phyloP scores from a whole-genome alignment of 1,140 invertebrate genomes.

The Musca vetustissima region DNA sequence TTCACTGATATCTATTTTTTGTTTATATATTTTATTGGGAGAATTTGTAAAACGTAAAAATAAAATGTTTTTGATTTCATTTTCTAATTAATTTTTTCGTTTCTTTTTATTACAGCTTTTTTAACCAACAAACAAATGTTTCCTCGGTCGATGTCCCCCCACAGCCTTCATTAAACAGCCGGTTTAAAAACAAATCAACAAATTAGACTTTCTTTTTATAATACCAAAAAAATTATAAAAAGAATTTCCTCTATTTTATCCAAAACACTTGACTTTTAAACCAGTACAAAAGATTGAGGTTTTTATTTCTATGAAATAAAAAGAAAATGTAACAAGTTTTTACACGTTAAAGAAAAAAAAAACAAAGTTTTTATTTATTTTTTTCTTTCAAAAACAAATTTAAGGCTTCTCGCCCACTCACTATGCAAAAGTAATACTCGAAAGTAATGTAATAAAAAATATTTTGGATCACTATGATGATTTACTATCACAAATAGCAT shows the following conservation, averaged over 20 bases:
- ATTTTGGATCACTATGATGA: no score
- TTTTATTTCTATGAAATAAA: slow-evolving; percentile 32
- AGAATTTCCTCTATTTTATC: neutral
- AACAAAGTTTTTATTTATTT: neutral
- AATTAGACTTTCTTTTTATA: slow-evolving; percentile 5
- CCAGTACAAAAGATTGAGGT: slow-evolving; percentile 25
- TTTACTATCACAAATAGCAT: no score
- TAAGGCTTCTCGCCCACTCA: no score
- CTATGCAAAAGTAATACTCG: no score
- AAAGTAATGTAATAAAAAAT: no score
- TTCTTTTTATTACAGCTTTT: slow-evolving; percentile 9
- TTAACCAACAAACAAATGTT: neutral
- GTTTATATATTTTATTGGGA: neutral
- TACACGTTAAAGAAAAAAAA: slow-evolving; percentile 26
- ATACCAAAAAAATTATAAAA: neutral
- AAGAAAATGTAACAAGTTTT: slow-evolving; percentile 27
- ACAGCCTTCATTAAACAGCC: slow-evolving; percentile 24
- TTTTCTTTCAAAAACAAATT: no score
- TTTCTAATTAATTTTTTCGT: slow-evolving; percentile 4
- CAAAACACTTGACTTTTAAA: slow-evolving; percentile 11
- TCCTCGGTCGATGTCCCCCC: neutral
- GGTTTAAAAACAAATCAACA: slow-evolving; percentile 23
- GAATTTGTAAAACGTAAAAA: no score
- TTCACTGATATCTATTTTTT: slow-evolving; percentile 29
- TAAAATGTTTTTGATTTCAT: no score